Conservation (phyloP, 2,888 invertebrate genomes). For the Smittia sp. region DNA sequence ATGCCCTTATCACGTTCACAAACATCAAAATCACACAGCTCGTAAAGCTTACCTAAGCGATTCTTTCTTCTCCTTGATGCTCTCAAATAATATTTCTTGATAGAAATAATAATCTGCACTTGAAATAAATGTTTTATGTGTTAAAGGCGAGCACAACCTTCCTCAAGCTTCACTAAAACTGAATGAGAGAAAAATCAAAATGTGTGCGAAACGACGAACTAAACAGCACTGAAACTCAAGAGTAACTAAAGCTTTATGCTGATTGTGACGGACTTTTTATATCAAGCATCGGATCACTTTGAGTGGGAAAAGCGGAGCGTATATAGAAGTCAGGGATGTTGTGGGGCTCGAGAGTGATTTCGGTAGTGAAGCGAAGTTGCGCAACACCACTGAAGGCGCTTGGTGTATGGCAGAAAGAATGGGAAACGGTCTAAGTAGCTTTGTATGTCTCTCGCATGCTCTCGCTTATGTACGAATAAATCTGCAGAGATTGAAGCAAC, state of each 20-base stretch:
- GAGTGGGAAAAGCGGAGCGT: constrained; percentile 36
- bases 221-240: constrained; percentile 7
- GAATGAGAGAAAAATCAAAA: constrained; percentile 11
- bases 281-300: constrained; percentile 39
- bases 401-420: constrained; percentile 1
- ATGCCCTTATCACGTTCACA: no score
- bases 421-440: constrained; percentile 31
- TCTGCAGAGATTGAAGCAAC: constrained; percentile 6
- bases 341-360: neutral
- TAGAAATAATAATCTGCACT: no score
- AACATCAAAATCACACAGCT: no score
- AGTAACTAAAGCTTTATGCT: constrained; percentile 42
- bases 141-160: constrained; percentile 14
- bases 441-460: constrained; percentile 36
- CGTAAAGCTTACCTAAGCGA: no score
- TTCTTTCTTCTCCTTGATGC: no score
- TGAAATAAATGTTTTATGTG: constrained; percentile 3
- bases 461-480: constrained; percentile 29
- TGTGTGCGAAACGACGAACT: constrained; percentile 9
- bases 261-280: constrained; percentile 43
- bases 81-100: no score
- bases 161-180: neutral
- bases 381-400: neutral
- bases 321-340: constrained; percentile 21
- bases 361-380: neutral